These are phyloP conservation scores for Diorhabda carinulata DNA, from an alignment of 1,140 invertebrate species.

Conservation along the genomic window DNA sequence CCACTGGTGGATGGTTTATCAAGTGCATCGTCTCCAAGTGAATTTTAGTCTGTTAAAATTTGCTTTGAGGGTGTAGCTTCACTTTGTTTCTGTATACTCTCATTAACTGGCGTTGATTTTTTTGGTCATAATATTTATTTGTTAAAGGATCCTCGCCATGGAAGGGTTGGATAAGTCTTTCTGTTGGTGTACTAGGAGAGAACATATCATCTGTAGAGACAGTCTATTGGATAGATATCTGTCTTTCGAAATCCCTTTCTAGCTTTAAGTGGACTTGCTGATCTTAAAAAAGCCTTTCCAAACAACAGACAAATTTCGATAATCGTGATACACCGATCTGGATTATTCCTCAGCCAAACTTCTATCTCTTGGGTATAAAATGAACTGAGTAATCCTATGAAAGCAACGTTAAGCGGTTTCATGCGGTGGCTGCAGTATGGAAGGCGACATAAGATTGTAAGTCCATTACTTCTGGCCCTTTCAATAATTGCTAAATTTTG, in stretches of 20 bases:
- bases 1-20: too few species aligned
- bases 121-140: too few species aligned
- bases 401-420: conserved; percentile 46
- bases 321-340: too few species aligned
- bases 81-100: too few species aligned
- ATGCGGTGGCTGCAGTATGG: conserved; percentile 42
- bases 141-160: too few species aligned
- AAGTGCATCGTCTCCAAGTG: too few species aligned
- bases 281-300: neutral
- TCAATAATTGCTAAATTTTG: conserved; percentile 36
- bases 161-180: neutral
- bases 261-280: neutral
- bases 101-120: too few species aligned
- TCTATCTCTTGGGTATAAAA: too few species aligned
- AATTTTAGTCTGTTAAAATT: too few species aligned
- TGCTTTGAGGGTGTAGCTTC: too few species aligned
- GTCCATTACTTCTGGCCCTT: conserved; percentile 29
- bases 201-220: neutral
- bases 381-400: conserved; percentile 35
- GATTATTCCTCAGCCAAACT: too few species aligned
- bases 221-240: neutral
- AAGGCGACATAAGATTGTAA: conserved; percentile 37
- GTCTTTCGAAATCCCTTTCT: neutral
- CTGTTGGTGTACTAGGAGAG: neutral
- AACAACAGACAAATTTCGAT: neutral